Percentiles rank a stretch among this genome's conserved stretches.
phyloP scores from a whole-genome alignment of 2,888 invertebrate species.

The Ctenicera cuprea region DNA sequence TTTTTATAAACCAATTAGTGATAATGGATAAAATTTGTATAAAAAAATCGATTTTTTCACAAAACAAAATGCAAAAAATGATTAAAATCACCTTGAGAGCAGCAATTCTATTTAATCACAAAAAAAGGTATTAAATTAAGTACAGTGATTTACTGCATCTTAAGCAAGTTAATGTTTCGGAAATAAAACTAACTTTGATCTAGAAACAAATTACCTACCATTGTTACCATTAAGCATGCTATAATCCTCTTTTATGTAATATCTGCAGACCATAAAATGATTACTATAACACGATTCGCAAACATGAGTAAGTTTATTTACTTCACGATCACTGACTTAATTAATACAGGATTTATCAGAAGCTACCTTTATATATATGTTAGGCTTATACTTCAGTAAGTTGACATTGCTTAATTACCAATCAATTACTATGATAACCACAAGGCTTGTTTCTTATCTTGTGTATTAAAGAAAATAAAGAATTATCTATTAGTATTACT shows the following conservation, averaged over 20 bases:
- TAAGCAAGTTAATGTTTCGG: too few relatives aligned
- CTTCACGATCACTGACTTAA: too few relatives aligned
- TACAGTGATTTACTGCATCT: too few relatives aligned
- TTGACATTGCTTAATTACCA: constrained; percentile 15
- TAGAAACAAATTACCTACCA: not conserved
- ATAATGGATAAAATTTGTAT: too few relatives aligned
- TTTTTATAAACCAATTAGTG: too few relatives aligned
- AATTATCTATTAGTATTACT: constrained; percentile 9
- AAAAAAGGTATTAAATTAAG: too few relatives aligned
- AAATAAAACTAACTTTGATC: too few relatives aligned
- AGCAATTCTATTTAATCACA: not conserved
- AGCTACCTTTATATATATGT: too few relatives aligned
- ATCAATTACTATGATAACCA: constrained; percentile 22
- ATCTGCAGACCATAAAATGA: not conserved
- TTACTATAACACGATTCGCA: not conserved
- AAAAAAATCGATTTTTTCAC: too few relatives aligned
- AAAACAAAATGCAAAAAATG: too few relatives aligned
- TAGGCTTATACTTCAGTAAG: not conserved
- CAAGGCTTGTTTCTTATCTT: constrained; percentile 3
- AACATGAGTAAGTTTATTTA: not conserved
- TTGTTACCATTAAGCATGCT: not conserved
- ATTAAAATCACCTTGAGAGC: too few relatives aligned
- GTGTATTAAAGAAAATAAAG: not conserved
- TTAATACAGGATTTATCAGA: too few relatives aligned
- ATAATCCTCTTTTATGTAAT: not conserved